Percentiles rank a stretch among this genome's conserved stretches.
Conservation (phyloP, 2,888 invertebrate genomes). For the Napeogenes sylphis region DNA sequence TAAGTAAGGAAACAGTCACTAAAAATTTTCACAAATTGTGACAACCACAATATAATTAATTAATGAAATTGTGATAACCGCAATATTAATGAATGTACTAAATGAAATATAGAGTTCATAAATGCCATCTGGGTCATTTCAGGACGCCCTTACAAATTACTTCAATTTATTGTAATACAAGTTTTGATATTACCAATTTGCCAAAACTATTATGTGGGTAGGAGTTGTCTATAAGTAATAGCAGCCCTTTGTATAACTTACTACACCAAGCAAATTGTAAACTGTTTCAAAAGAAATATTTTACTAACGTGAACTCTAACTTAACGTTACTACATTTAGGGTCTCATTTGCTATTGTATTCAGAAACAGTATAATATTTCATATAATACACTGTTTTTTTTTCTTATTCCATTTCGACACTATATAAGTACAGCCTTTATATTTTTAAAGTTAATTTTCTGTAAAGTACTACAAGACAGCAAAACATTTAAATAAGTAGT, state of each 20-base stretch:
- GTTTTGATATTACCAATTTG: constrained; percentile 67
- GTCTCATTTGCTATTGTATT: too few species aligned
- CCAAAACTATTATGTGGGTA: constrained; percentile 55
- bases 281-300: background rate
- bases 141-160: constrained; percentile 53
- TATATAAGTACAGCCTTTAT: too few species aligned
- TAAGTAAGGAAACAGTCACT: too few species aligned
- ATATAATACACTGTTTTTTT: too few species aligned
- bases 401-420: too few species aligned
- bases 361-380: too few species aligned
- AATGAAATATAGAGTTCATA: constrained; percentile 37
- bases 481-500: too few species aligned
- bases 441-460: too few species aligned
- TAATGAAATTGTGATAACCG: too few species aligned
- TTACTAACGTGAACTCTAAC: background rate
- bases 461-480: too few species aligned
- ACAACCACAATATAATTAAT: too few species aligned
- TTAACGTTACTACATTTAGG: background rate
- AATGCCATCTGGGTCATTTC: constrained; percentile 45
- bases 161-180: constrained; percentile 60
- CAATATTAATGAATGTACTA: constrained; percentile 25
- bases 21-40: constrained; percentile 7
- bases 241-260: constrained; percentile 23
- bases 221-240: constrained; percentile 39
- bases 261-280: constrained; percentile 10